Evolutionary conservation across 2,888 invertebrate genomes (phyloP).

Genomic region (Conistra vaccinii): DNA sequence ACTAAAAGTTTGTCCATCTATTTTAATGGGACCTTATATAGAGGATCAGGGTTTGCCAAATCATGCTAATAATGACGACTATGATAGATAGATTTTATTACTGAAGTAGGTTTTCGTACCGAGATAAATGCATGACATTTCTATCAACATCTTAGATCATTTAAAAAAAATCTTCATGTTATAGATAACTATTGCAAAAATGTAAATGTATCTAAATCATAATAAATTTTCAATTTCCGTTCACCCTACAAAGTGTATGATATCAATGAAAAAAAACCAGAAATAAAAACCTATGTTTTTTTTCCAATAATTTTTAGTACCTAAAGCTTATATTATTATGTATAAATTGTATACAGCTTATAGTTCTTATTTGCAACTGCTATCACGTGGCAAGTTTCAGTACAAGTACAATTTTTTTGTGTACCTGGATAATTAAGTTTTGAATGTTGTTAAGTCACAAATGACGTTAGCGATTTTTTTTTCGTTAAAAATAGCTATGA

Average conservation of each 20-base stretch:
- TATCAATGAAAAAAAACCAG: background rate
- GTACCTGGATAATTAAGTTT: background rate
- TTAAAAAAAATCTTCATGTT: too few relatives aligned
- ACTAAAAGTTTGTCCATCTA: too few relatives aligned
- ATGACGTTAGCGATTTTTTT: slow-evolving; percentile 13
- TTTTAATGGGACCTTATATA: too few relatives aligned
- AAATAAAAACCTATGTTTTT: background rate
- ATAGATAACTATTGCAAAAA: background rate
- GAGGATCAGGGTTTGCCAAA: slow-evolving; percentile 4
- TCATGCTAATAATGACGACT: slow-evolving; percentile 6
- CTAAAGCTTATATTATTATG: background rate
- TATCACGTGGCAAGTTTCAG: background rate
- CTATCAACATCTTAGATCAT: too few relatives aligned
- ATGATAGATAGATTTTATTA: background rate
- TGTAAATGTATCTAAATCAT: too few relatives aligned
- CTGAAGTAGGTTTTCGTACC: too few relatives aligned
- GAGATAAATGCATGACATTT: too few relatives aligned
- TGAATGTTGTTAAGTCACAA: slow-evolving; percentile 22
- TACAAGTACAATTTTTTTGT: background rate
- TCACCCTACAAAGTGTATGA: background rate
- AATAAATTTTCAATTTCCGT: background rate
- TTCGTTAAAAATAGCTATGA: slow-evolving; percentile 2
- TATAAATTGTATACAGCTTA: background rate
- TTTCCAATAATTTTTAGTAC: too few relatives aligned
- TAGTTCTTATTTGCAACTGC: background rate